Evolutionary conservation across 2,113 vertebrate species (phyloP), one percentile per base, ranked within the genome.

Genomic region (Vombatus ursinus): DNA sequence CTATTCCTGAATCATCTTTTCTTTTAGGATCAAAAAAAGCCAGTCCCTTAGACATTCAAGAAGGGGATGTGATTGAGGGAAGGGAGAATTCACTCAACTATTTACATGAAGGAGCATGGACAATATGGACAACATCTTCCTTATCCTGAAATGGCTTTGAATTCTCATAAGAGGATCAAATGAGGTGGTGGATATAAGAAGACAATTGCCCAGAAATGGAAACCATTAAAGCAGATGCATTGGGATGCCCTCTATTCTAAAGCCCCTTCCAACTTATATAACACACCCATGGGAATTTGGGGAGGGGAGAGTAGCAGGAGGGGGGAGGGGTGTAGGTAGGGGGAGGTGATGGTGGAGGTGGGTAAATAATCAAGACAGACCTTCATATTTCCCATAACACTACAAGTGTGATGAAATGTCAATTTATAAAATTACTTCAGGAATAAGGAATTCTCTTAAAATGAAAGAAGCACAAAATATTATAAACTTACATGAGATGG

Each of bases 181-280:
- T 11, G 50, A 52, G 54, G 16, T n/a, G 51, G 90, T 50, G 90
- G 37, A 92, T 49, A 54, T 68, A 57, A 37, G 91, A 89, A 95
- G 93, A 95, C 25, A 90, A 95, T 28, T 49, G 68, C 22, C 47
- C 37, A 89, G 57, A 68, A 47, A 94, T 94, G 84, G 92, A 95
- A 94, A 77, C 12, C 37, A 77, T n/a, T 22, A 77, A 84, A 84
- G n/a, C 68, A 84, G 31, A 84, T 44, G 0, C 8, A 44, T 44
- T 84, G 22, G n/a, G n/a, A 84, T 22, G n/a, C 5, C 57, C 31
- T 68, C 9, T 57, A 28, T 10, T 37, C 19, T 44, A 84, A 84
- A 44, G 68, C 16, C 44, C 16, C n/a, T 84, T 44, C 16, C 37
- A 84, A 84, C 16, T 84, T 84, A n/a, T 44, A 84, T 19, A 68